These are phyloP conservation scores for Sinocyclocheilus rhinocerous DNA, from an alignment of 2,113 vertebrate species.

Conservation along the genomic window DNA sequence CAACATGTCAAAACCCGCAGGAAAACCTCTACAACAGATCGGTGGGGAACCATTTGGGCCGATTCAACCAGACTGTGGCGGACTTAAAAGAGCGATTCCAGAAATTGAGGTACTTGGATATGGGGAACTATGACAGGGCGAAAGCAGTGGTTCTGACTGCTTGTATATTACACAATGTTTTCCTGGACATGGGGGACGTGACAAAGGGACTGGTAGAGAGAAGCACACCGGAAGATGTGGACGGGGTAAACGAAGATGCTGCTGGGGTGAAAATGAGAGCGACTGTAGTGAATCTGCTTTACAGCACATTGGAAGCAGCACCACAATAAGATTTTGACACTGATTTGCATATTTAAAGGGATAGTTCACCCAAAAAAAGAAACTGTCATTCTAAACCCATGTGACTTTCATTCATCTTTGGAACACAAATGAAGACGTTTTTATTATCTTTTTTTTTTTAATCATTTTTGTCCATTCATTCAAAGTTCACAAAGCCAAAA, in stretches of 20 bases:
- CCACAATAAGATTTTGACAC: background rate
- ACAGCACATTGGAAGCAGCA: constrained; percentile 49
- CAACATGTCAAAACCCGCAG: constrained; percentile 38
- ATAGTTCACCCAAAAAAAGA: background rate
- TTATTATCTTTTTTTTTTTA: background rate
- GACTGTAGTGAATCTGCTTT: constrained; percentile 63
- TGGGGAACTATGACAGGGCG: constrained; percentile 70
- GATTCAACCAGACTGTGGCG: constrained; percentile 63
- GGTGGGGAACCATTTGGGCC: constrained; percentile 63
- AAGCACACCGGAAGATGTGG: constrained; percentile 49
- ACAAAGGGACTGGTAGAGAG: constrained; percentile 56
- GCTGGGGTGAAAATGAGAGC: constrained; percentile 65
- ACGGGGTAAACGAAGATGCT: constrained; percentile 62
- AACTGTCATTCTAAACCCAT: background rate
- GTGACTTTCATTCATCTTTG: background rate
- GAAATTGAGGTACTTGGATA: constrained; percentile 71
- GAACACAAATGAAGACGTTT: background rate
- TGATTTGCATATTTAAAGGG: background rate
- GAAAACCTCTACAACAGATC: constrained; percentile 70
- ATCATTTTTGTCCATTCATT: background rate
- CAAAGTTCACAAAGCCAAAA: background rate
- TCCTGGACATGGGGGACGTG: constrained; percentile 62
- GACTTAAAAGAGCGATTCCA: constrained; percentile 69
- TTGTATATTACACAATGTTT: constrained; percentile 74
- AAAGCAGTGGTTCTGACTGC: constrained; percentile 68